phyloP scores from a whole-genome alignment of 2,888 invertebrate species.

The Andrena flavipes region DNA sequence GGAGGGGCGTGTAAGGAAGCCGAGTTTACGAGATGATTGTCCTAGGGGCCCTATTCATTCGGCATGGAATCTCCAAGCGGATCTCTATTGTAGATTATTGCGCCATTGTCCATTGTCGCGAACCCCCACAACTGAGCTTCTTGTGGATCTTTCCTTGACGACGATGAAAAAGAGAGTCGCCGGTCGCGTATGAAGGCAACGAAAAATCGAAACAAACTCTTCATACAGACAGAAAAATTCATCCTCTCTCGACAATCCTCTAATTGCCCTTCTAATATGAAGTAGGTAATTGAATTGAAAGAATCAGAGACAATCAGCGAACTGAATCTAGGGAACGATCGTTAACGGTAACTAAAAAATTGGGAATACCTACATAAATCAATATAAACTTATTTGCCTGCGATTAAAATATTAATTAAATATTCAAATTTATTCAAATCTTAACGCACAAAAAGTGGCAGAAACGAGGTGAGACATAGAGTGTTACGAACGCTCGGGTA shows the following conservation, averaged over 20 bases:
- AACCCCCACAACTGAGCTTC: conserved; percentile 57
- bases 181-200: conserved; percentile 21
- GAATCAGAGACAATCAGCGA: background rate
- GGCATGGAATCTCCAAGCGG: conserved; percentile 77
- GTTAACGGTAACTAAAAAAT: no score
- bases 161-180: conserved; percentile 51
- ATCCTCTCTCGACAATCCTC: background rate
- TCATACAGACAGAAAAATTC: background rate
- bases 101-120: conserved; percentile 80
- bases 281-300: background rate
- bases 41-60: conserved; percentile 79
- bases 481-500: background rate
- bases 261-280: background rate
- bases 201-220: conserved; percentile 8
- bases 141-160: conserved; percentile 53
- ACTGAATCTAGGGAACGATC: no score
- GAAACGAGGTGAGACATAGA: background rate
- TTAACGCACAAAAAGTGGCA: no score
- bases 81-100: conserved; percentile 82
- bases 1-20: conserved; percentile 68
- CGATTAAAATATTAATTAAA: no score
- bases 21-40: conserved; percentile 81
- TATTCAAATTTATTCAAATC: no score
- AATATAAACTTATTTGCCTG: no score
- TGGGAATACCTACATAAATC: no score